Percentiles rank a stretch among this genome's conserved stretches.
Conservation (phyloP, 2,113 vertebrate genomes). For the Tenebrosternarchus preto region DNA sequence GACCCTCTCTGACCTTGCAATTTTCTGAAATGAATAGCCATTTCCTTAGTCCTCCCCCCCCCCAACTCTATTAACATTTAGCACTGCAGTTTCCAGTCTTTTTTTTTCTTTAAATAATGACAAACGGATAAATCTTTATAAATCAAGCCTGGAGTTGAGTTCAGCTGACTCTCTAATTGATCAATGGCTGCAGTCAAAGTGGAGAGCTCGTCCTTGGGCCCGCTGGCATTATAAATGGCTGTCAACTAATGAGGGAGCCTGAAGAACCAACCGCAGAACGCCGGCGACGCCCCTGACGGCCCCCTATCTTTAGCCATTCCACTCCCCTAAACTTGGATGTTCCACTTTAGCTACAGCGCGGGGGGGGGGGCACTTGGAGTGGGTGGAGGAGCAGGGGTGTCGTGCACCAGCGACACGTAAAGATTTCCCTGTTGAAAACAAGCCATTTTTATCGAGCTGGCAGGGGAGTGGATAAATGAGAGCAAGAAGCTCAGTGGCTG, state of each 20-base stretch:
- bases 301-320: constrained; percentile 20
- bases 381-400: background rate
- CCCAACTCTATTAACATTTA: constrained; percentile 65
- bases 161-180: constrained; percentile 65
- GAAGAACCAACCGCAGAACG: constrained; percentile 47
- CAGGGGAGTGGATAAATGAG: constrained; percentile 33
- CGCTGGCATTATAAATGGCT: constrained; percentile 62
- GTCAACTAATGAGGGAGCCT: constrained; percentile 58
- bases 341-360: background rate
- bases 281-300: constrained; percentile 37
- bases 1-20: constrained; percentile 62
- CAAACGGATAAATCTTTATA: constrained; percentile 69
- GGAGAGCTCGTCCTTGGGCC: constrained; percentile 65
- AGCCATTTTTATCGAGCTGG: constrained; percentile 36
- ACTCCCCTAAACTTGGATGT: constrained; percentile 13
- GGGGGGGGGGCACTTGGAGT: background rate
- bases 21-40: constrained; percentile 58
- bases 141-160: constrained; percentile 64
- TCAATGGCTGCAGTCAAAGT: constrained; percentile 64
- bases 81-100: constrained; percentile 61
- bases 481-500: constrained; percentile 46
- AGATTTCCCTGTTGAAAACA: constrained; percentile 39
- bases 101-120: constrained; percentile 69
- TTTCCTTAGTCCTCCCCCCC: constrained; percentile 44
- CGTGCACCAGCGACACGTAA: constrained; percentile 16